phyloP scores from a whole-genome alignment of 1,140 invertebrate genomes.

The Atopsyche davidsoni region DNA sequence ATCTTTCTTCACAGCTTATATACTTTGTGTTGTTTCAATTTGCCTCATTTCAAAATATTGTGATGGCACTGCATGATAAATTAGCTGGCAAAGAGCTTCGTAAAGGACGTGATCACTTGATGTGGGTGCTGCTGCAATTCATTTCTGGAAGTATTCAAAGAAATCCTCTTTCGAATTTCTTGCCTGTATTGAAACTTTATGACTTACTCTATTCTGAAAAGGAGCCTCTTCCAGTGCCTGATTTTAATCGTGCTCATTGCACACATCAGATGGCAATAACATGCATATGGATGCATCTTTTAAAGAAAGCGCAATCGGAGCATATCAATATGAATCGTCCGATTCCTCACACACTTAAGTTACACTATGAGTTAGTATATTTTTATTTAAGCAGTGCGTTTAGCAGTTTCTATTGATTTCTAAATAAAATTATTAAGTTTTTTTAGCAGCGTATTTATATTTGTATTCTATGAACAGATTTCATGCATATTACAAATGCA shows the following conservation, averaged over 20 bases:
- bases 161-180: constrained; percentile 83
- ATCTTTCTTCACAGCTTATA: constrained; percentile 91
- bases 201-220: constrained; percentile 90
- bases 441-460: no score
- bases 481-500: no score
- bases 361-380: constrained; percentile 70
- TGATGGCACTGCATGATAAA: constrained; percentile 82
- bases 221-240: constrained; percentile 83
- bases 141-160: constrained; percentile 95
- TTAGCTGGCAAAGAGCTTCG: constrained; percentile 72
- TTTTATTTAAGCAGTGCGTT: not conserved
- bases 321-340: constrained; percentile 70
- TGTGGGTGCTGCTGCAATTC: constrained; percentile 97
- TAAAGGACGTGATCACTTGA: constrained; percentile 88
- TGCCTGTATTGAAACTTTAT: constrained; percentile 86
- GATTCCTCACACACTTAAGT: constrained; percentile 75
- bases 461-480: no score
- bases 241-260: constrained; percentile 77
- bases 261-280: constrained; percentile 90
- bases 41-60: constrained; percentile 87
- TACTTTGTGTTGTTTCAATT: constrained; percentile 95
- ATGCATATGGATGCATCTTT: constrained; percentile 93
- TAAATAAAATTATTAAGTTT: no score
- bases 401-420: not conserved
- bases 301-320: constrained; percentile 86